Percentiles rank a stretch among this genome's conserved stretches.
phyloP scores from a whole-genome alignment of 92 coral and sea anemone species.

The Porites divaricata region DNA sequence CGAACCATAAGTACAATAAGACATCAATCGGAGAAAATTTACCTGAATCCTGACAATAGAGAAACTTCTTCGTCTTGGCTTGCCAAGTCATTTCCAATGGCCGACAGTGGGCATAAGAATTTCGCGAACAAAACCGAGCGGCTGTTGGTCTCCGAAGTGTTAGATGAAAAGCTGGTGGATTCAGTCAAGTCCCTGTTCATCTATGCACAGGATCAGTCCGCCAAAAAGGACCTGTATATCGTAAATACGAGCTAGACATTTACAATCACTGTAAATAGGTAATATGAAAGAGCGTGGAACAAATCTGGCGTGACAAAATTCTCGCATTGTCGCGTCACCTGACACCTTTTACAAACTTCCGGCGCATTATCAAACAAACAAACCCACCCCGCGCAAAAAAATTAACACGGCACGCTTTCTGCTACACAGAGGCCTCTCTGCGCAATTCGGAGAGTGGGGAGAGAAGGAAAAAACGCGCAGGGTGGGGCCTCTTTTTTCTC shows the following conservation, averaged over 20 bases:
- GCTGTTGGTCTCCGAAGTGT: slow-evolving; percentile 14
- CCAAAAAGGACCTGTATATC: neutral
- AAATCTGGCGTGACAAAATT: slow-evolving; percentile 12
- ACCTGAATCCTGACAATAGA: slow-evolving; percentile 41
- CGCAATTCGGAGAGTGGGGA: too few species aligned
- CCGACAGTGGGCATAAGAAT: slow-evolving; percentile 45
- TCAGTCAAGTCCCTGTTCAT: slow-evolving; percentile 34
- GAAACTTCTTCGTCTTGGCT: slow-evolving; percentile 36
- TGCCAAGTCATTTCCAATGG: slow-evolving; percentile 29
- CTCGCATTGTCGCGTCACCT: neutral
- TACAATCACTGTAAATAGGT: slow-evolving; percentile 29
- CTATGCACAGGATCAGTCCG: slow-evolving; percentile 7
- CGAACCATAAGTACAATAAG: neutral
- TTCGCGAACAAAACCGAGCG: slow-evolving; percentile 39
- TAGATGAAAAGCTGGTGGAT: slow-evolving; percentile 7
- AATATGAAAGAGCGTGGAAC: neutral
- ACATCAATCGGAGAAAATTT: neutral
- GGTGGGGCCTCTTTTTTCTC: too few species aligned
- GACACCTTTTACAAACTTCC: neutral
- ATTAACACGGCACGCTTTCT: too few species aligned
- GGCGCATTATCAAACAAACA: neutral
- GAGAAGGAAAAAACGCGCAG: too few species aligned
- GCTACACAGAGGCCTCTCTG: too few species aligned
- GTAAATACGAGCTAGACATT: slow-evolving; percentile 29
- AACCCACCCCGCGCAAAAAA: too few species aligned